Base-by-base conservation (phyloP, 2,113 vertebrate species). In the Plectropomus leopardus region DNA sequence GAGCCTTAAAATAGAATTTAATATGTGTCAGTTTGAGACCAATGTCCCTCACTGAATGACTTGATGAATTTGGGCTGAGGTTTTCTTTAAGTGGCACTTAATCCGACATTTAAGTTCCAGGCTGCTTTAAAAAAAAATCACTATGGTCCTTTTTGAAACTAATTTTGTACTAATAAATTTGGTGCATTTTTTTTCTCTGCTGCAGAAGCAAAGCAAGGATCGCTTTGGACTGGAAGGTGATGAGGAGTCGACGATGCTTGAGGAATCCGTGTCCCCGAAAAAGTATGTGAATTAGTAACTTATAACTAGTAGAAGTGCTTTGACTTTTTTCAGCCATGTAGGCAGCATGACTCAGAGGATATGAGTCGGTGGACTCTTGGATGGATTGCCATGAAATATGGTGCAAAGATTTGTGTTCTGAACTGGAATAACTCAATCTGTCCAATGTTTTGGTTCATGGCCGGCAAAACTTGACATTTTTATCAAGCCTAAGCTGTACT, bases 171-270 rank as follows among this genome's bases (percentile, higher is more conserved):
- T n/a, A n/a, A n/a, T n/a, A n/a, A 10, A 23, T 50, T 44, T 67
- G 5, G 1, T 54, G 1, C 72, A 1, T 67, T 36, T 75, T 3
- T n/a, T 60, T 26, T 60, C 15, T 51, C 7, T 85, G 77, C 72
- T 93, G 66, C 82, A 99, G 98, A 99, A 99, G 92, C 98, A 99
- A 96, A 99, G 98, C 91, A 99, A 99, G 86, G 98, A 99, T 84
- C 96, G 98, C 78, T 99, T 99, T 94, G 98, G 98, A 42, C 92
- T 99, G 76, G 98, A 99, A 85, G 98, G 98, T 0, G 98, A 99
- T 87, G 98, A 99, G 76, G 98, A 99, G 69, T 98, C 98, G 0
- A 99, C 98, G 26, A 99, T 99, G 98, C 91, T 99, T 23, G 98
- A 99, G 90, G 98, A 99, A 90, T 99, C 98, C 0, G 97, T 99